Base-by-base conservation (phyloP, 2,888 invertebrate species). In the Choreutis nemorana region DNA sequence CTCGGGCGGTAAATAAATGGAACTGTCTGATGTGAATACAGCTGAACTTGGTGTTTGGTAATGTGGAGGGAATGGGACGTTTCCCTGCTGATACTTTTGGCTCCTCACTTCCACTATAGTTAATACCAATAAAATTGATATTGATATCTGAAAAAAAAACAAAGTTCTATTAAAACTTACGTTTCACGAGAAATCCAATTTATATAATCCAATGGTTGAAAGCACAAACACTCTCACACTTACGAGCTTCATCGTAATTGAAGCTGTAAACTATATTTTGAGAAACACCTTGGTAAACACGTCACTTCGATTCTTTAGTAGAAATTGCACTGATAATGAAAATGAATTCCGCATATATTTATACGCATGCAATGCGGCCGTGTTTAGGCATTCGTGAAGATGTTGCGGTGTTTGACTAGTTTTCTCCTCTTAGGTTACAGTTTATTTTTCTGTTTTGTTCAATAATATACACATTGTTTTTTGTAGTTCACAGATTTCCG, bases 291-390 rank as follows among this genome's bases (percentile, higher is more conserved):
- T 48, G 43, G 31, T 52, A 36, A 49, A 39, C 55, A 67, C 75
- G 72, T 70, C 66, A 73, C 72, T 57, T 60, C 57, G 48, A 53
- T 48, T 39, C 65, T 66, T 60, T 53, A 52, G 52, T 60, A 51
- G 59, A 68, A 67, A 66, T 64, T 56, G 54, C 45, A 78, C 73
- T 78, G 63, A 59, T 70, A 77, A 72, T 77, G 77, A 78, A 77
- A 78, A 58, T 67, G 72, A 77, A 78, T 77, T 70, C 75, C 75
- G 70, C 68, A 71, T 77, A 70, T 56, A 77, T 77, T 77, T 78
- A 78, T 78, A 78, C 48, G 58, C 75, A 77, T 68, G 77, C 73
- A 45, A 67, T 50, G 41, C 50, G 34, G 33, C 45, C 43, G 61
- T 66, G 61, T 52, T 55, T 70, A 75, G 59, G 72, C 72, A 77